A percentile compares a stretch with the other conserved stretches of the same genome.
Conservation (phyloP, 2,888 invertebrate genomes). For the Cantharis nigra region DNA sequence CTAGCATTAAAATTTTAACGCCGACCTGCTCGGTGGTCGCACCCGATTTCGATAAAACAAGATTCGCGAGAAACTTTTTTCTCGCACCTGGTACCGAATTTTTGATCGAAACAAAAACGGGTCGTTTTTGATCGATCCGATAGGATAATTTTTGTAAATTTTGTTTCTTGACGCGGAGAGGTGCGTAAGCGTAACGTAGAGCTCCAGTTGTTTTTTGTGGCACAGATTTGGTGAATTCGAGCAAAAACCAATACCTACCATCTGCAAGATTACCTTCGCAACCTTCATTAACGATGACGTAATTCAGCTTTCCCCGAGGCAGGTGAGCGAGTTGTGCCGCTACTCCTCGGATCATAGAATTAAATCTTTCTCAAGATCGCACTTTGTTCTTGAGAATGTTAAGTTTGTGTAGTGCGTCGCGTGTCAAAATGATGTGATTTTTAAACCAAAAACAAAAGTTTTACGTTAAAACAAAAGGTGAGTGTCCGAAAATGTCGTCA, state of each 20-base stretch:
- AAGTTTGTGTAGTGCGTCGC: neutral
- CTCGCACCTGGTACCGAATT: neutral
- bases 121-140: neutral
- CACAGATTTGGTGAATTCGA: neutral
- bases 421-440: neutral
- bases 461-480: neutral
- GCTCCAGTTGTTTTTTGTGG: neutral
- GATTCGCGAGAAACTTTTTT: neutral
- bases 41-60: too few relatives aligned
- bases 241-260: neutral
- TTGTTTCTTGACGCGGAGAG: neutral
- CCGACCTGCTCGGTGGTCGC: too few relatives aligned
- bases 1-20: too few relatives aligned
- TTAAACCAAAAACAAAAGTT: neutral
- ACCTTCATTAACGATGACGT: conserved; percentile 8
- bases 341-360: neutral
- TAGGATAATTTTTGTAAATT: neutral
- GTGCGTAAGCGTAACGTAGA: neutral
- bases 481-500: neutral
- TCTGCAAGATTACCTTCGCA: neutral
- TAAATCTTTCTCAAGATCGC: neutral
- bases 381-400: neutral
- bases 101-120: neutral
- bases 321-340: neutral
- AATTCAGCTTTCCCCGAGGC: neutral